These are phyloP conservation scores for Drosophila anomalipes DNA, from an alignment of 2,888 invertebrate species.

Conservation along the genomic window DNA sequence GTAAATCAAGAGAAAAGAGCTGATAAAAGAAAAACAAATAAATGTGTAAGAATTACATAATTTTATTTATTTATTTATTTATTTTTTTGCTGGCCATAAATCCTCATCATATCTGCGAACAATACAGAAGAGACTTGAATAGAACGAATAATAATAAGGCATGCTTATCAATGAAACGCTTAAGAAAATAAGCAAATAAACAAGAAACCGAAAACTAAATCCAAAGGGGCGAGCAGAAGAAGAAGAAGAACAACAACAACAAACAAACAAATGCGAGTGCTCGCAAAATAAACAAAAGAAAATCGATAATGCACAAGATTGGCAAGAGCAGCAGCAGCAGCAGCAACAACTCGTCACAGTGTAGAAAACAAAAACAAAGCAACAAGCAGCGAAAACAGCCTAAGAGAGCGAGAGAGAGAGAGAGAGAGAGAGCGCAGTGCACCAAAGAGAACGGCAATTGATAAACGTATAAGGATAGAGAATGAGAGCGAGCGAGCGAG, in stretches of 20 bases:
- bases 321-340: slow-evolving; percentile 63
- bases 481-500: slow-evolving; percentile 29
- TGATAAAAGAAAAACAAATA: slow-evolving; percentile 22
- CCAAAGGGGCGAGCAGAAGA: slow-evolving; percentile 33
- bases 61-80: background rate
- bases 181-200: slow-evolving; percentile 55
- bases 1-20: background rate
- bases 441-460: background rate
- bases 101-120: slow-evolving; percentile 45
- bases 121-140: slow-evolving; percentile 19
- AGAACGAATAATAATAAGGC: slow-evolving; percentile 8
- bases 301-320: slow-evolving; percentile 82
- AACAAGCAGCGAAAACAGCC: slow-evolving; percentile 44
- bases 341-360: slow-evolving; percentile 23
- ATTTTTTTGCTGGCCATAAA: slow-evolving; percentile 14
- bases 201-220: slow-evolving; percentile 43
- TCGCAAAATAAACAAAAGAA: slow-evolving; percentile 62
- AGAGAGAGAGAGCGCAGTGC: background rate
- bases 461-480: background rate
- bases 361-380: slow-evolving; percentile 58
- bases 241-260: slow-evolving; percentile 20
- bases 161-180: slow-evolving; percentile 51
- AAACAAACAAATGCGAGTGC: slow-evolving; percentile 49
- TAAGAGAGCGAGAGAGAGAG: slow-evolving; percentile 25
- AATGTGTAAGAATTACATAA: slow-evolving; percentile 6